Base-by-base conservation (phyloP, 2,797 vertebrate species). In the Urosaurus nigricauda region DNA sequence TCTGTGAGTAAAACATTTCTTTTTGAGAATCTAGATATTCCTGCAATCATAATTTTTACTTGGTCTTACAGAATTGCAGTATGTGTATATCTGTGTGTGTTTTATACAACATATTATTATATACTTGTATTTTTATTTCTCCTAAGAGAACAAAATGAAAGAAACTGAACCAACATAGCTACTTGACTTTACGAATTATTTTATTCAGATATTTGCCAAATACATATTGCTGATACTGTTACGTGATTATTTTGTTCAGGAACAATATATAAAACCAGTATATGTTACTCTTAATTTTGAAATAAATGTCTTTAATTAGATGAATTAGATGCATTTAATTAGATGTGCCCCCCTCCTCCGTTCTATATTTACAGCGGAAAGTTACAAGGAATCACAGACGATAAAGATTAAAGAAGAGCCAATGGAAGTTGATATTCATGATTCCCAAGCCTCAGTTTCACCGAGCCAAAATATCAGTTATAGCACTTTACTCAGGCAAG, bases 341-440 rank as follows among this genome's bases (percentile, higher is more conserved):
- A 87, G 47, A 40, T 80, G 84, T 84, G 79, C 91, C 92, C 93
- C n/a, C 93, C 87, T 91, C 56, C 94, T 83, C 93, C 89, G 90
- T 75, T 91, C 87, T 68, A 2, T 87, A 79, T 94, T 92, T 93
- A 84, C 95, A 97, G 95, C 98, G 94, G 99, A 99, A 96, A 99
- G 98, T 97, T 99, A 97, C 97, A 99, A 99, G 96, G 98, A 99
- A 84, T 90, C 96, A 84, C 98, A 98, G 97, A 96, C 95, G 92
- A 97, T 98, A 91, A 97, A 97, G 94, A 98, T 99, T 93, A 99
- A 99, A 97, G 98, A 98, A 86, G 99, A 99, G 88, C 99, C 99
- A 37, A 99, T 99, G 99, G 99, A 99, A 95, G 98, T 99, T 92
- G 99, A 99, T 95, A 98, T 98, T 65, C 98, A 97, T 5, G 95